Base-by-base conservation (phyloP, 2,888 invertebrate species). In the Hydroisotoma schaefferi region DNA sequence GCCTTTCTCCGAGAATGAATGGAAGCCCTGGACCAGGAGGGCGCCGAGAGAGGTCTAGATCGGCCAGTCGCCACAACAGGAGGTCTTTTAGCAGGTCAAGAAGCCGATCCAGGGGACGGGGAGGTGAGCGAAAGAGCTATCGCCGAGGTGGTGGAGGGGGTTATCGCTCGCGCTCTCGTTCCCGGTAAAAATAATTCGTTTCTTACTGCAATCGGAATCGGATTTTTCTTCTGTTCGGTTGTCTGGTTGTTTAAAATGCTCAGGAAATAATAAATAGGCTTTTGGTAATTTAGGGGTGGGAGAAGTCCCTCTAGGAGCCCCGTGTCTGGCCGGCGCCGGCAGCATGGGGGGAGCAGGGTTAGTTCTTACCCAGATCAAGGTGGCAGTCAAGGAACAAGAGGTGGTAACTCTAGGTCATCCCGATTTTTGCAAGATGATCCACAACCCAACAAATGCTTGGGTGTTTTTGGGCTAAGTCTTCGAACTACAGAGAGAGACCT, bases 401-500 rank as follows among this genome's bases (percentile, higher is more conserved):
- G 33, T 33, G 33, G 33, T 33, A 33, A 33, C 33, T 33, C 33
- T 33, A 33, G 33, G 33, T 33, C 33, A 33, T 33, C 38, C 27
- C 29, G 38, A 48, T 51, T 55, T 55, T 52, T 56, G 27, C 61
- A 78, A 77, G 80, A 81, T 55, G 76, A 79, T 63, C 82, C 82
- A 26, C 76, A 77, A 61, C 78, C 80, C 1, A 78, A 78, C 47
- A 76, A 79, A 43, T 82, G 82, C 70, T 73, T 83, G 33, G 66
- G 83, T 22, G 78, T 83, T 6, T 83, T 83, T 77, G 83, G 83
- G 8, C 74, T 83, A 57, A 81, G 81, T 71, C 74, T 82, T 52
- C 80, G 81, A 74, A 83, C 83, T 18, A 80, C 80, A 51, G 83
- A 83, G 71, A 74, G 80, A 55, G 82, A 82, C 67, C 73, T 83